Percentiles rank a stretch among this genome's conserved stretches.
Evolutionary conservation across 2,888 invertebrate species (phyloP).

Genomic region (Monopis laevigella): DNA sequence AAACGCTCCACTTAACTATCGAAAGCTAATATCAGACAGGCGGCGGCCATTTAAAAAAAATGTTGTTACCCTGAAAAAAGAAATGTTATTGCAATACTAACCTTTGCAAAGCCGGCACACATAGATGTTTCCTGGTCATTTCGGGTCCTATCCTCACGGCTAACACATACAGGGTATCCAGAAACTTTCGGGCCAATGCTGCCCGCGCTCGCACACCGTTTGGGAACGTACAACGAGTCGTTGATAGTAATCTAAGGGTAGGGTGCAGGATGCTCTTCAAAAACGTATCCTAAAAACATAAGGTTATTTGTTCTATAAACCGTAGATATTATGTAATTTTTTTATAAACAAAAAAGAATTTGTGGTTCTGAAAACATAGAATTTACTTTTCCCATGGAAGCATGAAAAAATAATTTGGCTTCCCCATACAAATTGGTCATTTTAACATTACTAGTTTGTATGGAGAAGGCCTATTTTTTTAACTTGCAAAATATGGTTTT

Average conservation of each 20-base stretch:
- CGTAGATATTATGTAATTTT: too few species aligned
- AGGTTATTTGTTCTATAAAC: too few species aligned
- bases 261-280: conserved; percentile 86
- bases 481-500: too few species aligned
- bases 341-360: too few species aligned
- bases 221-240: conserved; percentile 83
- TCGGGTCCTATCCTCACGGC: conserved; percentile 79
- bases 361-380: too few species aligned
- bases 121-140: conserved; percentile 78
- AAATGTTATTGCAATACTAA: conserved; percentile 14
- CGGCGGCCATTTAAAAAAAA: neutral
- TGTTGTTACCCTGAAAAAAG: neutral
- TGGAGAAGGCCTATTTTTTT: too few species aligned
- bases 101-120: conserved; percentile 72
- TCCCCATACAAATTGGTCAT: too few species aligned
- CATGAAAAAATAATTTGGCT: too few species aligned
- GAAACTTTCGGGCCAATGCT: conserved; percentile 81
- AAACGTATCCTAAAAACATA: conserved; percentile 76
- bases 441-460: too few species aligned
- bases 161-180: conserved; percentile 85
- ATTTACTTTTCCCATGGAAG: too few species aligned
- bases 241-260: conserved; percentile 80
- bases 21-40: too few species aligned
- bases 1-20: too few species aligned
- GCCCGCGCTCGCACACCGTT: conserved; percentile 79